Evolutionary conservation across 2,888 invertebrate species (phyloP).

Genomic region (Idaea biselata): DNA sequence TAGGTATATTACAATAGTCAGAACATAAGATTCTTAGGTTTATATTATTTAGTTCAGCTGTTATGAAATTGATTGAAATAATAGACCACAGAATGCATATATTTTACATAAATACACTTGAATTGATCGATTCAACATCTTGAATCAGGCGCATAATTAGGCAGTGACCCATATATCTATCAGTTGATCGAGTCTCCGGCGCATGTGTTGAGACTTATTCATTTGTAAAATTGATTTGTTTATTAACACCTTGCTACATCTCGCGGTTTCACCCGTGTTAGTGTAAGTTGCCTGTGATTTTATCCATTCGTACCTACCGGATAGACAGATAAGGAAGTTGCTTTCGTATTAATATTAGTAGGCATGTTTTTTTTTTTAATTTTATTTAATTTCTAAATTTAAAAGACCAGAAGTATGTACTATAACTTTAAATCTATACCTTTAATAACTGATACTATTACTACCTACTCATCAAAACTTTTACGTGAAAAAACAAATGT

Average conservation of each 20-base stretch:
- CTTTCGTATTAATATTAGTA: too few species aligned
- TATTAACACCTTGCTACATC: not conserved
- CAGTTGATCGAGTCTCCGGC: constrained; percentile 48
- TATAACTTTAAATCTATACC: too few species aligned
- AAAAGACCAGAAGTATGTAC: too few species aligned
- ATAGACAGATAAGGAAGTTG: too few species aligned
- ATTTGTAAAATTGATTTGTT: not conserved
- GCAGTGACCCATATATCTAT: constrained; percentile 68
- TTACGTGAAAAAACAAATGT: too few species aligned
- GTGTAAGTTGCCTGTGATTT: too few species aligned
- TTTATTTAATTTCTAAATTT: too few species aligned
- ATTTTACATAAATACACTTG: constrained; percentile 60
- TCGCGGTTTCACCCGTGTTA: not conserved
- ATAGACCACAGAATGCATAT: constrained; percentile 39
- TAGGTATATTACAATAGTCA: not conserved
- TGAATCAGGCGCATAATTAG: constrained; percentile 65
- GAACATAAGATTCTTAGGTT: constrained; percentile 31
- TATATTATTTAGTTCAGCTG: constrained; percentile 11
- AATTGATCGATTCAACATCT: constrained; percentile 62
- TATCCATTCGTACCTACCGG: too few species aligned
- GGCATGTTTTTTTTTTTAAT: too few species aligned
- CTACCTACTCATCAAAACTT: too few species aligned
- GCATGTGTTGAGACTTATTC: constrained; percentile 29
- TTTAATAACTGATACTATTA: too few species aligned
- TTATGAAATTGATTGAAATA: not conserved